Evolutionary conservation across 2,888 invertebrate genomes (phyloP).

Genomic region (Ophonus ardosiacus): DNA sequence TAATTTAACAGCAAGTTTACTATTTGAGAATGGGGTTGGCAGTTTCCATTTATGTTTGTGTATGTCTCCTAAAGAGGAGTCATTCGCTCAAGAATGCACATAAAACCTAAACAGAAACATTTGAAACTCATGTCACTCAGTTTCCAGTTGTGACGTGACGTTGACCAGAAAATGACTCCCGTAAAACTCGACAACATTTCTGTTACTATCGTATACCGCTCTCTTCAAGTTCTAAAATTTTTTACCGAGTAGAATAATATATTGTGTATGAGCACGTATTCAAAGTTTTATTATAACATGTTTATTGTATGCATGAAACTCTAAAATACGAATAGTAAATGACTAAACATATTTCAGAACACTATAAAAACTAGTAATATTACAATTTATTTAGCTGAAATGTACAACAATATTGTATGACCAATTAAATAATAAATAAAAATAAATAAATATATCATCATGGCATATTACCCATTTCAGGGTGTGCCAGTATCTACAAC

Average conservation of each 20-base stretch:
- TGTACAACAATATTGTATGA: too few species aligned
- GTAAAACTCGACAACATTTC: conserved; percentile 11
- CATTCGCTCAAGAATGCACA: conserved; percentile 57
- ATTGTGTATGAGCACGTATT: too few species aligned
- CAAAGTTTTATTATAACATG: too few species aligned
- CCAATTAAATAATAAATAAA: too few species aligned
- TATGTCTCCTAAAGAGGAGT: conserved; percentile 49
- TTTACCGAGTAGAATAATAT: background rate
- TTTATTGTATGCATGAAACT: too few species aligned
- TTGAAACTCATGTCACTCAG: conserved; percentile 51
- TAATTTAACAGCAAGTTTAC: conserved; percentile 54
- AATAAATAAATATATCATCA: too few species aligned
- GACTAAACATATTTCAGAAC: too few species aligned
- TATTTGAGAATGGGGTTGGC: conserved; percentile 3
- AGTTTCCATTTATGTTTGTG: conserved; percentile 34
- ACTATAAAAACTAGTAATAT: too few species aligned
- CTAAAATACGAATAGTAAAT: too few species aligned
- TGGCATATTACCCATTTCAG: too few species aligned
- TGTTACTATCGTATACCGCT: background rate
- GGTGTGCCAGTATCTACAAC: too few species aligned
- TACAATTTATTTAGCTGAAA: too few species aligned
- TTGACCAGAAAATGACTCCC: conserved; percentile 43
- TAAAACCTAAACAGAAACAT: conserved; percentile 50
- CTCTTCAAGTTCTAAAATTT: background rate
- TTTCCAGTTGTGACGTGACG: conserved; percentile 36